Percentiles rank a stretch among this genome's conserved stretches.
These are phyloP conservation scores for Reinhardtius hippoglossoides DNA, from an alignment of 2,113 vertebrate species.

Conservation along the genomic window DNA sequence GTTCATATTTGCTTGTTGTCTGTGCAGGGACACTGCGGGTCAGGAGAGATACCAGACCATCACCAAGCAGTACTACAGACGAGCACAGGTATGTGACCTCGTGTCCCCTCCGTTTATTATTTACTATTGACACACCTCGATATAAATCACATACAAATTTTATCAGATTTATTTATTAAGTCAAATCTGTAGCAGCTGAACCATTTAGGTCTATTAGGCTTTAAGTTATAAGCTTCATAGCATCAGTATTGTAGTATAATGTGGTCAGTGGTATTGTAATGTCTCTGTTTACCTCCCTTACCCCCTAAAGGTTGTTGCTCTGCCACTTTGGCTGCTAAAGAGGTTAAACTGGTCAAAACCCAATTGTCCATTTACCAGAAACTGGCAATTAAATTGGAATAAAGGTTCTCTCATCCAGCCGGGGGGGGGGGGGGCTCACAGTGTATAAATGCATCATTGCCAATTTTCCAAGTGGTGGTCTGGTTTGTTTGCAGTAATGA, in stretches of 20 bases:
- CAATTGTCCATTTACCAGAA: conserved; percentile 56
- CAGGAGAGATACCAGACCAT: conserved; percentile 98
- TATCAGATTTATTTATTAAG: too few relatives aligned
- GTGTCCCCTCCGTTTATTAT: not conserved
- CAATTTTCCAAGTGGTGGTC: not conserved
- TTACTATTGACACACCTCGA: too few relatives aligned
- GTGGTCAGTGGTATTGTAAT: not conserved
- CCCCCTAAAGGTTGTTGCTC: too few relatives aligned
- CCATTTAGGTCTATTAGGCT: too few relatives aligned
- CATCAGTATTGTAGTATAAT: too few relatives aligned
- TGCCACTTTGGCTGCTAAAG: conserved; percentile 5
- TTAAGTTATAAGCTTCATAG: too few relatives aligned
- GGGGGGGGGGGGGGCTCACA: not conserved
- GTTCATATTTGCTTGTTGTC: conserved; percentile 21
- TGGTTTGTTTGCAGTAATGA: conserved; percentile 21
- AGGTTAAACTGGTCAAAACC: conserved; percentile 41
- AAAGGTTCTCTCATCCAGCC: not conserved
- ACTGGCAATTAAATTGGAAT: conserved; percentile 8
- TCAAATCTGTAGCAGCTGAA: too few relatives aligned
- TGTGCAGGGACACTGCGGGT: conserved; percentile 94
- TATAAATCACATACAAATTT: too few relatives aligned
- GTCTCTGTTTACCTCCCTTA: too few relatives aligned
- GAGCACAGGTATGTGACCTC: conserved; percentile 88
- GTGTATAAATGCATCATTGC: not conserved
- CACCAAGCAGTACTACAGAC: conserved; percentile 98